These are phyloP conservation scores for Palloptera scutellata DNA, from an alignment of 2,888 invertebrate species.

Conservation along the genomic window DNA sequence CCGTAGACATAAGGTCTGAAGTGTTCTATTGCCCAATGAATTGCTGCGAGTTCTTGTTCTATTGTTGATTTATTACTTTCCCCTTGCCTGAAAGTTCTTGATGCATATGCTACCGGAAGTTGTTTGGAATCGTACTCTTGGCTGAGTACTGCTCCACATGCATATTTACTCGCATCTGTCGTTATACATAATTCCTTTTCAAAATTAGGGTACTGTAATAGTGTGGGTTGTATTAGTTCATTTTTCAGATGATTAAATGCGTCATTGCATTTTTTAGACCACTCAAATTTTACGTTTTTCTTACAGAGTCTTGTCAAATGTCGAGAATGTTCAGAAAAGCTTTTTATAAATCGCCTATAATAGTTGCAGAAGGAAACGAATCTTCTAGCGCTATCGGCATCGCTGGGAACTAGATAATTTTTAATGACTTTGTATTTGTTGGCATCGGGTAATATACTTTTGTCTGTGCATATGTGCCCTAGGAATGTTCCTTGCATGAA, in stretches of 20 bases:
- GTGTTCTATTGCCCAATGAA: slow-evolving; percentile 38
- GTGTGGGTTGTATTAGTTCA: background rate
- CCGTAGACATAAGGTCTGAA: slow-evolving; percentile 38
- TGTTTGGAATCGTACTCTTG: slow-evolving; percentile 29
- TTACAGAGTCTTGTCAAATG: background rate
- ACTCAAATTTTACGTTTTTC: background rate
- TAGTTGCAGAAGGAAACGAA: too few relatives aligned
- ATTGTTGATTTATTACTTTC: slow-evolving; percentile 42
- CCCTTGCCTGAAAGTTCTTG: slow-evolving; percentile 38
- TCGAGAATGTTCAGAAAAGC: background rate
- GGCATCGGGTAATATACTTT: slow-evolving; percentile 28
- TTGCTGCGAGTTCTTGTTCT: slow-evolving; percentile 43
- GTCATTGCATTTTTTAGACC: background rate
- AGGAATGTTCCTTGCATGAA: slow-evolving; percentile 17
- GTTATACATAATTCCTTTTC: slow-evolving; percentile 29
- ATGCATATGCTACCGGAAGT: slow-evolving; percentile 32
- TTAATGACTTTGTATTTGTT: slow-evolving; percentile 21
- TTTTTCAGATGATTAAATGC: background rate
- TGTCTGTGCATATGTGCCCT: slow-evolving; percentile 32
- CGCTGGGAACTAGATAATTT: slow-evolving; percentile 17
- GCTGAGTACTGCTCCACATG: slow-evolving; percentile 23
- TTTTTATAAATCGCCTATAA: background rate
- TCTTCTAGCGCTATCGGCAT: too few relatives aligned
- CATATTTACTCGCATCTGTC: slow-evolving; percentile 32
- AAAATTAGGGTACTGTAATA: slow-evolving; percentile 32